Conservation (phyloP, 2,888 invertebrate species). For the Seira musarum region DNA sequence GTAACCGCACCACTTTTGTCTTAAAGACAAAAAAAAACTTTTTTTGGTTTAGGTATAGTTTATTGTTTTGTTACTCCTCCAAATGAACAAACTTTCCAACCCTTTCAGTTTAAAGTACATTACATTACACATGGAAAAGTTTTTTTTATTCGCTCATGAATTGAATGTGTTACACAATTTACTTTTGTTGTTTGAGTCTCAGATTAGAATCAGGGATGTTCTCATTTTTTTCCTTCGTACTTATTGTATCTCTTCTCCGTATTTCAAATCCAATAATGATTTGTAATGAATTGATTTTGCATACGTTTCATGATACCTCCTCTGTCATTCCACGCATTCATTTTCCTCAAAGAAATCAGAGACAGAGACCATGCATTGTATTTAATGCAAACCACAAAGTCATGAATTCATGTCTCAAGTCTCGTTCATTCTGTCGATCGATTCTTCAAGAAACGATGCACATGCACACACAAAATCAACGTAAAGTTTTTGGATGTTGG, state of each 20-base stretch:
- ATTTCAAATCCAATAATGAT: conserved; percentile 34
- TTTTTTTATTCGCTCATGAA: not conserved
- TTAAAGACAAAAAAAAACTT: too few species aligned
- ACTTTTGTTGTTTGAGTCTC: conserved; percentile 27
- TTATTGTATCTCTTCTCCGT: not conserved
- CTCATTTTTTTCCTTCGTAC: conserved; percentile 40
- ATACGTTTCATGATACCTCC: not conserved
- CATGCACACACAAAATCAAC: too few species aligned
- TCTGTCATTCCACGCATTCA: conserved; percentile 3
- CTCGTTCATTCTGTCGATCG: conserved; percentile 11
- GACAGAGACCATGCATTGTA: not conserved
- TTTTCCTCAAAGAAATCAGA: not conserved
- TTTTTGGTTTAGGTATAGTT: not conserved
- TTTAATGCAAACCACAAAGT: conserved; percentile 23
- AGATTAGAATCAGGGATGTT: conserved; percentile 50
- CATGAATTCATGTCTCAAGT: conserved; percentile 55
- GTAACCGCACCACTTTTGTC: not conserved
- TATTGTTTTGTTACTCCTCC: not conserved
- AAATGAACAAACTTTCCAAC: not conserved
- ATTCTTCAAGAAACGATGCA: too few species aligned
- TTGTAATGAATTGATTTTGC: conserved; percentile 36
- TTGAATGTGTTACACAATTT: conserved; percentile 49
- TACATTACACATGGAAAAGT: not conserved
- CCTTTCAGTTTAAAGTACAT: too few species aligned
- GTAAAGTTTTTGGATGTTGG: too few species aligned